Evolutionary conservation across 1,140 invertebrate genomes (phyloP), one percentile per base, ranked within the genome.

Genomic region (Cyphomyrmex costatus): DNA sequence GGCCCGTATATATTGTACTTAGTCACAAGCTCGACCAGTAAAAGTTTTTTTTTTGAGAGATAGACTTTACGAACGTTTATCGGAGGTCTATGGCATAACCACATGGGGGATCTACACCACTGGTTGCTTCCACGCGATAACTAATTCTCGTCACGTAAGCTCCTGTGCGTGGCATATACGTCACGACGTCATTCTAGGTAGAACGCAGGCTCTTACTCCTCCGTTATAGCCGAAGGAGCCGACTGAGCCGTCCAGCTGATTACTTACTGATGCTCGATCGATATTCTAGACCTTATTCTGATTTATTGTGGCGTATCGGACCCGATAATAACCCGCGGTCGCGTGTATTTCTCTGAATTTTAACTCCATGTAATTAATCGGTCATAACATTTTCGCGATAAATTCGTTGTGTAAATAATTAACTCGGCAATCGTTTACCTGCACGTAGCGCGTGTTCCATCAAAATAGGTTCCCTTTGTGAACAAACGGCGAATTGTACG

Each of bases 71-170:
- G 65, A 82, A 24, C 49, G 19, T 70, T 71, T 68, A 36, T 51
- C 51, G 53, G 53, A 73, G 53, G 27, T 82, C 66, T 73, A 46
- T 33, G 51, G 58, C 33, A 19, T n/a, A 78, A 66, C 77, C 77
- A 30, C 87, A 70, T 79, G 88, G 74, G 74, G 76, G 88, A 86
- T 86, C 51, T 84, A 60, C 88, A 63, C 85, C 88, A 90, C 88
- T 87, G 88, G 88, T 90, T 90, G 88, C 88, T 90, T 89, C 85
- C 88, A 53, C 19, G 78, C 71, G 88, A 65, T 86, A 89, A 89
- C 85, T 86, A 70, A 90, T 90, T 89, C 88, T 79, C 84, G 51
- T 87, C 56, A 79, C 87, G 88, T 86, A 89, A 86, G 33, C 21
- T n/a, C 70, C n/a, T 58, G 61, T 60, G 36, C 27, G n/a, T 73